phyloP scores from a whole-genome alignment of 1,140 invertebrate genomes.

The Lerema accius region DNA sequence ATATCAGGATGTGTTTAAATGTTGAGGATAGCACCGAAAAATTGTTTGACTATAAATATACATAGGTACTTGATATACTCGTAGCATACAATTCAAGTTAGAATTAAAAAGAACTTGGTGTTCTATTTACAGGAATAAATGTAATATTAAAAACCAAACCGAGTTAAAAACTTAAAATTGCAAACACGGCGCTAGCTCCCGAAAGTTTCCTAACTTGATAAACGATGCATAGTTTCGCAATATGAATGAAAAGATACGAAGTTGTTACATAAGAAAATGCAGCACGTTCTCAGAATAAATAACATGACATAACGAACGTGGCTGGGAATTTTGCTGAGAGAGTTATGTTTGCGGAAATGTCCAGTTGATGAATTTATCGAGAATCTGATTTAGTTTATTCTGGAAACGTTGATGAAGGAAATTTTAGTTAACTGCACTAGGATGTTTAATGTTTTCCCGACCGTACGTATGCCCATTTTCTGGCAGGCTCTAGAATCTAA shows the following conservation, averaged over 20 bases:
- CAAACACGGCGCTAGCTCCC: background rate
- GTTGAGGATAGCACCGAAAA: too few relatives aligned
- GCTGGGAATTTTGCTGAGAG: background rate
- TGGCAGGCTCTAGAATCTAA: too few relatives aligned
- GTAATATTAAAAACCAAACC: background rate
- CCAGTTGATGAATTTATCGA: background rate
- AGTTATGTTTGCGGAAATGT: background rate
- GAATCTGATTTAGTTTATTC: background rate
- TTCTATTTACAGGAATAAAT: too few relatives aligned
- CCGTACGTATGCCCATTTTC: too few relatives aligned
- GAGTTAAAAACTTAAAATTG: background rate
- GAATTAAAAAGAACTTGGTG: too few relatives aligned
- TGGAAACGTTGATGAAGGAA: too few relatives aligned
- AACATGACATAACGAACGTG: background rate
- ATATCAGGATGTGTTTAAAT: background rate
- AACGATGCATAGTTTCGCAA: slow-evolving; percentile 13
- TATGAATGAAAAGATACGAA: slow-evolving; percentile 4
- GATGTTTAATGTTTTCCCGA: too few relatives aligned
- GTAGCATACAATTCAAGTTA: too few relatives aligned
- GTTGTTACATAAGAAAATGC: background rate
- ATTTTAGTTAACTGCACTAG: too few relatives aligned
- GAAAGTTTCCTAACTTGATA: slow-evolving; percentile 9
- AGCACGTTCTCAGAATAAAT: slow-evolving; percentile 2
- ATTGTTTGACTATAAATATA: too few relatives aligned
- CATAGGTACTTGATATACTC: too few relatives aligned